These are phyloP conservation scores for Brachyrhaphis roseni DNA, from an alignment of 2,797 vertebrate genomes.

Conservation along the genomic window DNA sequence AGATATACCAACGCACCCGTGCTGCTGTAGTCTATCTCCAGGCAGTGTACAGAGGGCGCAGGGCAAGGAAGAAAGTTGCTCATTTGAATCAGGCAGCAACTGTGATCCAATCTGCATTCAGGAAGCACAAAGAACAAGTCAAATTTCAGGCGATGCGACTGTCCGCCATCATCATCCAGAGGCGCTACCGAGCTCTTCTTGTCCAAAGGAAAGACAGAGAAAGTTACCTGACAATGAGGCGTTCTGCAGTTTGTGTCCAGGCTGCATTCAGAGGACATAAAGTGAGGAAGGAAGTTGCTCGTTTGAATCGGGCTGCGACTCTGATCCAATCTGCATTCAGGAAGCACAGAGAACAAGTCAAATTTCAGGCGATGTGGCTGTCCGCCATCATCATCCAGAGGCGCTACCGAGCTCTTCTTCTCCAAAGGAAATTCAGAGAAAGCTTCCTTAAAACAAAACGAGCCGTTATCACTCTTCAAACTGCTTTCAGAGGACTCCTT, in stretches of 20 bases:
- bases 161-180: slow-evolving; percentile 76
- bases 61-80: slow-evolving; percentile 51
- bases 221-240: slow-evolving; percentile 45
- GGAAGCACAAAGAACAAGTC: slow-evolving; percentile 61
- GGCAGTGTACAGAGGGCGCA: slow-evolving; percentile 64
- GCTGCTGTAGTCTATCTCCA: slow-evolving; percentile 60
- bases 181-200: slow-evolving; percentile 52
- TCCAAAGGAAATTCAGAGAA: slow-evolving; percentile 36
- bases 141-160: slow-evolving; percentile 75
- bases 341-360: slow-evolving; percentile 63
- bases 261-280: slow-evolving; percentile 61
- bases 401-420: slow-evolving; percentile 52
- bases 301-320: slow-evolving; percentile 61
- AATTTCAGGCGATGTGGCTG: slow-evolving; percentile 74
- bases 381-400: slow-evolving; percentile 76
- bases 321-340: slow-evolving; percentile 76
- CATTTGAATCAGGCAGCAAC: slow-evolving; percentile 59
- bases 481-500: slow-evolving; percentile 58
- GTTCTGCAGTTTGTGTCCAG: slow-evolving; percentile 64
- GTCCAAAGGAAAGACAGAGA: slow-evolving; percentile 38
- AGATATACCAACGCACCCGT: slow-evolving; percentile 37
- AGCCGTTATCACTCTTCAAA: slow-evolving; percentile 66
- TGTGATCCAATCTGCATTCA: slow-evolving; percentile 76
- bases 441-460: slow-evolving; percentile 45
- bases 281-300: slow-evolving; percentile 47